These are phyloP conservation scores for Horisme vitalbata DNA, from an alignment of 2,888 invertebrate genomes.

Conservation along the genomic window DNA sequence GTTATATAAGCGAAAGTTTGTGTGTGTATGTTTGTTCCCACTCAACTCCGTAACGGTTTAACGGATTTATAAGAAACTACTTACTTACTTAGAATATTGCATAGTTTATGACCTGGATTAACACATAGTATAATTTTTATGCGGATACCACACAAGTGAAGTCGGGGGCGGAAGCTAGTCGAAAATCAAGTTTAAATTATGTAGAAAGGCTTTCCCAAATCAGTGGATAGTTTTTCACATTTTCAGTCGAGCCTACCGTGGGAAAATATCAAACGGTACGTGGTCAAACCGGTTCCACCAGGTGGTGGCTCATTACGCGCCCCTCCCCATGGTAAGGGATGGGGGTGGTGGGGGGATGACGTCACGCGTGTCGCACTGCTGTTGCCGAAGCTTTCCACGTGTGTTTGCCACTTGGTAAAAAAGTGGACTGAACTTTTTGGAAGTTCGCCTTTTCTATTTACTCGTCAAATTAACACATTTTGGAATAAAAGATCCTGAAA, in stretches of 20 bases:
- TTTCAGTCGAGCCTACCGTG: constrained; percentile 25
- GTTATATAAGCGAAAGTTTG: too few relatives aligned
- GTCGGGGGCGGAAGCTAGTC: too few relatives aligned
- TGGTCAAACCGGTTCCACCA: constrained; percentile 44
- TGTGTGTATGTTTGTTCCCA: too few relatives aligned
- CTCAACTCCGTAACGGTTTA: too few relatives aligned
- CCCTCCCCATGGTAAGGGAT: constrained; percentile 9
- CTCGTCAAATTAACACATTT: not conserved
- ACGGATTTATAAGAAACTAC: too few relatives aligned
- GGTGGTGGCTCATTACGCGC: constrained; percentile 44
- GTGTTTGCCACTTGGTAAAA: constrained; percentile 15
- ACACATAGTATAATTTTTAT: too few relatives aligned
- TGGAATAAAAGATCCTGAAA: too few relatives aligned
- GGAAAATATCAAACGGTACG: constrained; percentile 39
- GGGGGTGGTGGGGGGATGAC: constrained; percentile 41
- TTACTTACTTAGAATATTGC: too few relatives aligned
- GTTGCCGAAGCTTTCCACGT: constrained; percentile 34
- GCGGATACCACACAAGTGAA: too few relatives aligned
- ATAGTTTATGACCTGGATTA: too few relatives aligned
- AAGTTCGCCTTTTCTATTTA: not conserved
- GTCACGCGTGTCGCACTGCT: constrained; percentile 67
- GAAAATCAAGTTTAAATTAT: too few relatives aligned
- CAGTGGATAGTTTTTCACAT: not conserved
- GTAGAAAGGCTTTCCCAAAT: too few relatives aligned
- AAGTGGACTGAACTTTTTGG: constrained; percentile 6